Percentiles rank a stretch among this genome's conserved stretches.
phyloP scores from a whole-genome alignment of 1,140 invertebrate genomes.

The Nilaparvata lugens region DNA sequence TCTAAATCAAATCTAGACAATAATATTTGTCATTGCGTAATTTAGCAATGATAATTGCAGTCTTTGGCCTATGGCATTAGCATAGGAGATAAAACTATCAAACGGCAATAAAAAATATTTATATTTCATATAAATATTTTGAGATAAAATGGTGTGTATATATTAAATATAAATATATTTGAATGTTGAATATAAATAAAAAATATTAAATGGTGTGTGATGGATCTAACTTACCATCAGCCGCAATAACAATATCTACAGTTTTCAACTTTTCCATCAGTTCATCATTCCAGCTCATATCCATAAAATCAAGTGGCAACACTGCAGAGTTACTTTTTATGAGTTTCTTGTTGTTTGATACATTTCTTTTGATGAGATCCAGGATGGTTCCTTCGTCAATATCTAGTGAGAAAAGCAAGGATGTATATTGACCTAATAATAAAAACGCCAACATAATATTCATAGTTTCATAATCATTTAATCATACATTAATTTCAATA shows the following conservation, averaged over 20 bases:
- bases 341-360: conserved; percentile 50
- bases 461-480: neutral
- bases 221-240: conserved; percentile 28
- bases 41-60: no score
- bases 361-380: conserved; percentile 58
- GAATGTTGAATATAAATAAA: neutral
- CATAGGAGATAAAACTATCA: no score
- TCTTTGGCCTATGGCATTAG: no score
- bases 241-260: conserved; percentile 25
- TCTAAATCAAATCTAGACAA: no score
- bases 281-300: conserved; percentile 24
- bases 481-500: neutral
- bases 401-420: conserved; percentile 45
- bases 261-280: conserved; percentile 13
- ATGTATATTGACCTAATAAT: neutral
- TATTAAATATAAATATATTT: no score
- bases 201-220: conserved; percentile 7
- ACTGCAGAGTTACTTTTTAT: conserved; percentile 42
- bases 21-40: no score
- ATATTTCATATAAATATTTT: no score
- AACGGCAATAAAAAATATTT: no score
- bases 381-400: conserved; percentile 66
- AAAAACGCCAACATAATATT: neutral
- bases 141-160: no score
- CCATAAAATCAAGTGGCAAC: conserved; percentile 56